A percentile compares a stretch with the other conserved stretches of the same genome.
Conservation (phyloP, 2,888 invertebrate genomes). For the Archips xylosteana region DNA sequence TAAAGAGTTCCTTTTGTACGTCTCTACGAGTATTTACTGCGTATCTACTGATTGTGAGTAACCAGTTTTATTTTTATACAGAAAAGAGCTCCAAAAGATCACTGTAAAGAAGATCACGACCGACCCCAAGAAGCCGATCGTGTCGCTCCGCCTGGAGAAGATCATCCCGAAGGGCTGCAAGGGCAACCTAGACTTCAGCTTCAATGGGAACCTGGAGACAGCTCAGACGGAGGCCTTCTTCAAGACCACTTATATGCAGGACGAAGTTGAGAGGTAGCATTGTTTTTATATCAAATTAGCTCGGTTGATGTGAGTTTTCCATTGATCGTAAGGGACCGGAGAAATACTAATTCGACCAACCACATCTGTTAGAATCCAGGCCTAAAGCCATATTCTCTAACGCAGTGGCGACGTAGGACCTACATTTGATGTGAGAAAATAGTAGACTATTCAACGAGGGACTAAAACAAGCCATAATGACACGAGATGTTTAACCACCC, state of each 20-base stretch:
- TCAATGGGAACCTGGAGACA: conserved; percentile 88
- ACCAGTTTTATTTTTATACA: conserved; percentile 41
- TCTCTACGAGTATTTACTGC: too few relatives aligned
- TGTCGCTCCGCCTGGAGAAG: conserved; percentile 86
- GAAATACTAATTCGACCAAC: too few relatives aligned
- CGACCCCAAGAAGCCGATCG: conserved; percentile 87
- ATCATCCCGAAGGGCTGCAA: conserved; percentile 82
- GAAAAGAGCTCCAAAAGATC: conserved; percentile 61
- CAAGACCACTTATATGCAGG: conserved; percentile 85
- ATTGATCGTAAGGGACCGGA: too few relatives aligned
- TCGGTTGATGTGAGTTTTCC: background rate
- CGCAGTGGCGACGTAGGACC: too few relatives aligned
- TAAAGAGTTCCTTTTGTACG: too few relatives aligned
- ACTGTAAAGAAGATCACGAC: conserved; percentile 74
- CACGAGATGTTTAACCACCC: too few relatives aligned
- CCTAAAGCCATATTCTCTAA: too few relatives aligned
- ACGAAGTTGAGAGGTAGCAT: conserved; percentile 75
- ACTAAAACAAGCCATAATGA: too few relatives aligned
- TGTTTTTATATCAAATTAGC: background rate
- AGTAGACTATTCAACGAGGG: too few relatives aligned
- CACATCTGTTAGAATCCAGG: too few relatives aligned
- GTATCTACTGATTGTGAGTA: too few relatives aligned
- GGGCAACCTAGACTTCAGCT: conserved; percentile 87
- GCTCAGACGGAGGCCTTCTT: conserved; percentile 89
- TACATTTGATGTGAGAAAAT: too few relatives aligned